phyloP scores from a whole-genome alignment of 2,113 vertebrate species.

The Antennarius striatus region DNA sequence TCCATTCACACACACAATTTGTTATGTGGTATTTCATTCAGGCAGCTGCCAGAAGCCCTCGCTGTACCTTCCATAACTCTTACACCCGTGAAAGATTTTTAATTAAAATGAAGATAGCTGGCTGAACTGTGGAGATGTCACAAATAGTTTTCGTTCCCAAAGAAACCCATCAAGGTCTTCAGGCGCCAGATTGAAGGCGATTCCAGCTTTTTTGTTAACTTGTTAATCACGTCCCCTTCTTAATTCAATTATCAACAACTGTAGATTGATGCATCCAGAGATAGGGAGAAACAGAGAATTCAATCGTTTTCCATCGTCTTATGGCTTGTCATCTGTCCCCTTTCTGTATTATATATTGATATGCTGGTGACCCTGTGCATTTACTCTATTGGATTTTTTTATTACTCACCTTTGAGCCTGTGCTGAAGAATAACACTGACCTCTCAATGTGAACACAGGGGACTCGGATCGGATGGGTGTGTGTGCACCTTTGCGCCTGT shows the following conservation, averaged over 20 bases:
- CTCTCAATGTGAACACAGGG: slow-evolving; percentile 80
- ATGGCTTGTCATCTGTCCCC: slow-evolving; percentile 86
- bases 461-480: slow-evolving; percentile 16
- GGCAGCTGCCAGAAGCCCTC: slow-evolving; percentile 66
- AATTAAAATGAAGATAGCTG: slow-evolving; percentile 79
- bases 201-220: slow-evolving; percentile 78
- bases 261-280: slow-evolving; percentile 76
- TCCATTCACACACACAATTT: slow-evolving; percentile 64
- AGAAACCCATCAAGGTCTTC: slow-evolving; percentile 64
- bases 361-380: slow-evolving; percentile 81
- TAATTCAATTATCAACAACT: slow-evolving; percentile 80
- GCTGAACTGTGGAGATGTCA: slow-evolving; percentile 76
- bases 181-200: slow-evolving; percentile 67
- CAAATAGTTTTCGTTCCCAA: slow-evolving; percentile 71
- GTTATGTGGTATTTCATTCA: slow-evolving; percentile 72
- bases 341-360: slow-evolving; percentile 83
- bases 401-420: slow-evolving; percentile 87
- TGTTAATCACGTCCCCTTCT: slow-evolving; percentile 77
- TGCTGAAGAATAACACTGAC: slow-evolving; percentile 86
- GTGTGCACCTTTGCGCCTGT: slow-evolving; percentile 21
- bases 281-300: slow-evolving; percentile 69
- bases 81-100: slow-evolving; percentile 77
- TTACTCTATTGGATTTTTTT: slow-evolving; percentile 89
- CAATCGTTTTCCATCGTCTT: slow-evolving; percentile 83
- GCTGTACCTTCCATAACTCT: slow-evolving; percentile 77